Conservation (phyloP, 2,797 vertebrate genomes). For the Neopelma chrysocephalum region DNA sequence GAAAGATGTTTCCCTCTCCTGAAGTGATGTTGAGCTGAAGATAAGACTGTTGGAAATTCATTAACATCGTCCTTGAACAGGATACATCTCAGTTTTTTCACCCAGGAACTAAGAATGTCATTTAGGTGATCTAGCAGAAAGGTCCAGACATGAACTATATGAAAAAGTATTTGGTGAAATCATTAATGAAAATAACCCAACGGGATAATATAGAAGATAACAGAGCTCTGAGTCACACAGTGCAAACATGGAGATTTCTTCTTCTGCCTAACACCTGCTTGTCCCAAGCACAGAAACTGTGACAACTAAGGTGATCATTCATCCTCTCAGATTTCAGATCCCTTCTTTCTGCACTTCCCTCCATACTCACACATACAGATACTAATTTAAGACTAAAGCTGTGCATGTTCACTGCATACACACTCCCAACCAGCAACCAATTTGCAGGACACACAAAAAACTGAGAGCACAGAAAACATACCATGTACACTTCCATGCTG, state of each 20-base stretch:
- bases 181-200: neutral
- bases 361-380: fast-evolving
- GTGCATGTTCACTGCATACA: neutral
- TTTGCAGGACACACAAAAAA: neutral
- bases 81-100: neutral
- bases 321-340: neutral
- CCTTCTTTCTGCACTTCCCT: neutral
- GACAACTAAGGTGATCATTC: neutral
- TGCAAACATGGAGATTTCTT: neutral
- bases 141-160: neutral
- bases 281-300: neutral
- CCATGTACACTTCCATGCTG: neutral
- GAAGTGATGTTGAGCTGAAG: neutral
- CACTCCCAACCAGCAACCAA: neutral
- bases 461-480: neutral
- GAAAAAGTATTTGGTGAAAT: neutral
- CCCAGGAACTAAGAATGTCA: neutral
- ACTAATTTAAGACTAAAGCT: neutral
- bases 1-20: neutral
- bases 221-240: neutral
- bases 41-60: neutral
- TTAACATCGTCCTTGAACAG: neutral
- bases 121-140: neutral
- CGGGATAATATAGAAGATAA: neutral
- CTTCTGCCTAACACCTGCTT: neutral